Base-by-base conservation (phyloP, 2,888 invertebrate species). In the Cylloceria caligata region DNA sequence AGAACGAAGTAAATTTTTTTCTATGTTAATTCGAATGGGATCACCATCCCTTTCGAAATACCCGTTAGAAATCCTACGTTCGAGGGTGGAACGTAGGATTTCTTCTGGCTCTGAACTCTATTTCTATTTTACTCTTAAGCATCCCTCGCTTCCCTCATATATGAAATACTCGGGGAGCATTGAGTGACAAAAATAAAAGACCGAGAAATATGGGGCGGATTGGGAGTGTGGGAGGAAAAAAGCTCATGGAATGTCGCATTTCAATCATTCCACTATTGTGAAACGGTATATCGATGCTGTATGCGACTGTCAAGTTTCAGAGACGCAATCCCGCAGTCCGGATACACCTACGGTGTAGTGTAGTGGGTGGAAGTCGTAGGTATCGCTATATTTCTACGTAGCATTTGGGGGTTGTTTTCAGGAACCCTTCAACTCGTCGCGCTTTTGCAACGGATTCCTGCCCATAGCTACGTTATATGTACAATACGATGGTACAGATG, bases 261-360 rank as follows among this genome's bases (percentile, higher is more conserved):
- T 87, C 88, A 86, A 89, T 89, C 87, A 86, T 88, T 86, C 79
- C 81, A 65, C 84, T 78, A 87, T 88, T 68, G 86, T 79, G 84
- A 85, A 73, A 75, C 73, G 57, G 72, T 77, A 80, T 84, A 87
- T 86, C 83, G 84, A 86, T 75, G 74, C 34, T 68, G 3, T 30
- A 19, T 16, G 81, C 67, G 69, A 65, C 64, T 71, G 74, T 69
- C 83, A 83, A 82, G 76, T 86, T 84, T 73, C 52, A 73, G 72
- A 72, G 72, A 81, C 76, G 76, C 74, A 71, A 76, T 39, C 65
- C 64, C 47, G 34, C 69, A 55, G 52, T 57, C 36, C 57, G 79
- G 55, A 72, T 62, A 36, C 64, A 73, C 45, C 24, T 62, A 65
- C 7, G 34, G 4, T 19, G 27, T 27, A 45, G 24, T 21, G 30